Percentiles rank a stretch among this genome's conserved stretches.
Evolutionary conservation across 2,113 vertebrate genomes (phyloP).

Genomic region (Tinamus guttatus): DNA sequence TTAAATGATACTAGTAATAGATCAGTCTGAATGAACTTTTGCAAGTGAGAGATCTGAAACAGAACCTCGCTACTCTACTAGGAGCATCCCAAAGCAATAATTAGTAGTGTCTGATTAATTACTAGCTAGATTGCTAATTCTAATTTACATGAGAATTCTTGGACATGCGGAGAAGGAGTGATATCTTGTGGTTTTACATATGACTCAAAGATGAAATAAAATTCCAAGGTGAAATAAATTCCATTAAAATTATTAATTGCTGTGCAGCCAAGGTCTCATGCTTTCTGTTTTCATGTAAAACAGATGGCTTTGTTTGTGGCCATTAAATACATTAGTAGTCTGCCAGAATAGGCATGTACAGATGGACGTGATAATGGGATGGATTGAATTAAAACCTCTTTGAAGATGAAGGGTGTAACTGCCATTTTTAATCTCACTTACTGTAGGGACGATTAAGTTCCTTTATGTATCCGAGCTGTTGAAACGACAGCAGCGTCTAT

Average conservation of each 20-base stretch:
- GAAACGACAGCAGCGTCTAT: not conserved
- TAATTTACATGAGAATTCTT: not conserved
- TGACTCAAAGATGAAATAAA: not conserved
- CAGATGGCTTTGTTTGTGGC: slow-evolving; percentile 51
- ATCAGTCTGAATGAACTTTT: not conserved
- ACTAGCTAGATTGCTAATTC: slow-evolving; percentile 5
- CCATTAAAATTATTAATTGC: slow-evolving; percentile 21
- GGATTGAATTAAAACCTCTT: slow-evolving; percentile 47
- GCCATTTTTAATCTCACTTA: slow-evolving; percentile 39
- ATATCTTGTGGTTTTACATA: slow-evolving; percentile 27
- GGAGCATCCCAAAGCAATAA: slow-evolving; percentile 8
- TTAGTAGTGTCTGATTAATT: slow-evolving; percentile 7
- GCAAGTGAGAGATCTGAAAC: not conserved
- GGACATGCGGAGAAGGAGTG: not conserved
- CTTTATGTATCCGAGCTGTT: not conserved
- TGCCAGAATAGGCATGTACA: slow-evolving; percentile 8
- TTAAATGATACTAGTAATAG: not conserved
- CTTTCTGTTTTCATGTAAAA: slow-evolving; percentile 54
- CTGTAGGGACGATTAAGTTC: slow-evolving; percentile 20
- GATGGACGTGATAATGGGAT: not conserved
- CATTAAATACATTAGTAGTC: slow-evolving; percentile 42
- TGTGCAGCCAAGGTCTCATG: not conserved
- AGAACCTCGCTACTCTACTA: not conserved
- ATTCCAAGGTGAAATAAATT: slow-evolving; percentile 57
- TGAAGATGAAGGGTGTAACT: slow-evolving; percentile 49